Percentiles rank a stretch among this genome's conserved stretches.
Evolutionary conservation across 30 jellyfish, hydroid and myxozoan species (phyloP).

Genomic region (Rhopilema esculentum): DNA sequence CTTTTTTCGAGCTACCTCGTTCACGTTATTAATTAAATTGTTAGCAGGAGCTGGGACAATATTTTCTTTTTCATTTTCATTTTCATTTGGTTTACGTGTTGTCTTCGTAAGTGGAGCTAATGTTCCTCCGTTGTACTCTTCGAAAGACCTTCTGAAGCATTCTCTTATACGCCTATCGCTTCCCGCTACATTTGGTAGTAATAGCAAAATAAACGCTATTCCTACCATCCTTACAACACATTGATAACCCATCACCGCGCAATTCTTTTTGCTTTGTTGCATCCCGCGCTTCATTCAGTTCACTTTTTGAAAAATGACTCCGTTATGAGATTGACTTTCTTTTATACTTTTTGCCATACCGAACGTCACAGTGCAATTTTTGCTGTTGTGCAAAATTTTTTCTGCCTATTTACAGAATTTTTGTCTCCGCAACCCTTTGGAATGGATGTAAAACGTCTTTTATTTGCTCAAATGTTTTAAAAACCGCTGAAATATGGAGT

Average conservation of each 20-base stretch:
- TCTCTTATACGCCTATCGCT: neutral
- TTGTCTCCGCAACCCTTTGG: neutral
- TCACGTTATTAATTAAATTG: conserved; percentile 15
- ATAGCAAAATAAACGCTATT: too few species aligned
- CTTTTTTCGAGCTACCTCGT: neutral
- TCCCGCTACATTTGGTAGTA: too few species aligned
- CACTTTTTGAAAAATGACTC: too few species aligned
- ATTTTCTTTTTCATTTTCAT: neutral
- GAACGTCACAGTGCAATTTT: too few species aligned
- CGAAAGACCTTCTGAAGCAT: neutral
- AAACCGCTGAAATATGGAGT: neutral
- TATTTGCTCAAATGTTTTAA: neutral
- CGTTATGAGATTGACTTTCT: too few species aligned
- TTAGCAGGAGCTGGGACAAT: conserved; percentile 58
- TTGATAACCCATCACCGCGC: too few species aligned
- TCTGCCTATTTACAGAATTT: neutral
- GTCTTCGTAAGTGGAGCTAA: neutral
- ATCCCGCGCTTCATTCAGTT: too few species aligned
- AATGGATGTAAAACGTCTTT: neutral
- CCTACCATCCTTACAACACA: too few species aligned
- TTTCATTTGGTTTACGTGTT: conserved; percentile 1
- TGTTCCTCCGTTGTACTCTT: neutral
- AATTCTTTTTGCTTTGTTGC: too few species aligned
- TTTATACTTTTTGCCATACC: too few species aligned
- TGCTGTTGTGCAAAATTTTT: too few species aligned